Base-by-base conservation (phyloP, 2,113 vertebrate species). In the Ctenodactylus gundi region DNA sequence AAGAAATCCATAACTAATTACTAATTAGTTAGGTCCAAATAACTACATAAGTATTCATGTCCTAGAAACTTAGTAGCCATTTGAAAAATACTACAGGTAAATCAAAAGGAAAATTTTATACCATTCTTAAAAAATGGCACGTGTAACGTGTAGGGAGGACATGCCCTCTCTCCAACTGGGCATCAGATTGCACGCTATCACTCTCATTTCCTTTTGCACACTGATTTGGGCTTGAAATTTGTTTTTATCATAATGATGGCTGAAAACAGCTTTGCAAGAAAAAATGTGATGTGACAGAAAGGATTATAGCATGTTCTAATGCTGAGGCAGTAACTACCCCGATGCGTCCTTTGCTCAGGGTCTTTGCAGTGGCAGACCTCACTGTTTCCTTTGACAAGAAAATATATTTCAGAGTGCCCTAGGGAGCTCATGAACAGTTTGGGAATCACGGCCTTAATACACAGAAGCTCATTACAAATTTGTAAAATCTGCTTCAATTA, bases 1-100 rank as follows among this genome's bases (percentile, higher is more conserved):
- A 96, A 86, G 51, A 83, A 89, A 81, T 18, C 81, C 34, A 29
- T 58, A 57, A 65, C 83, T 2, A 85, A 55, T 75, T 89, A 82
- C 11, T 88, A 53, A 68, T 29, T 51, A 81, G 21, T 60, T n/a
- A 68, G 34, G 53, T 39, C 27, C 36, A 78, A 88, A 65, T 5
- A 68, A 86, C 20, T 78, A 51, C 68, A 34, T 58, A 88, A 21
- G 18, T 65, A 65, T 75, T 87, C 36, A 25, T 36, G 46, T 58
- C 65, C 41, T 57, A 83, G 21, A 41, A 89, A 55, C 12, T 46
- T 41, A 84, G n/a, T n/a, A 82, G 25, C 17, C 64, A 94, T 80
- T 64, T 82, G 64, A 57, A 81, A 93, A 68, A 75, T 49, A 80
- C 67, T 36, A 51, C 6, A 73, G 14, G 31, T 73, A 90, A 68